Base-by-base conservation (phyloP, 2,113 vertebrate species). In the Xerus inauris region DNA sequence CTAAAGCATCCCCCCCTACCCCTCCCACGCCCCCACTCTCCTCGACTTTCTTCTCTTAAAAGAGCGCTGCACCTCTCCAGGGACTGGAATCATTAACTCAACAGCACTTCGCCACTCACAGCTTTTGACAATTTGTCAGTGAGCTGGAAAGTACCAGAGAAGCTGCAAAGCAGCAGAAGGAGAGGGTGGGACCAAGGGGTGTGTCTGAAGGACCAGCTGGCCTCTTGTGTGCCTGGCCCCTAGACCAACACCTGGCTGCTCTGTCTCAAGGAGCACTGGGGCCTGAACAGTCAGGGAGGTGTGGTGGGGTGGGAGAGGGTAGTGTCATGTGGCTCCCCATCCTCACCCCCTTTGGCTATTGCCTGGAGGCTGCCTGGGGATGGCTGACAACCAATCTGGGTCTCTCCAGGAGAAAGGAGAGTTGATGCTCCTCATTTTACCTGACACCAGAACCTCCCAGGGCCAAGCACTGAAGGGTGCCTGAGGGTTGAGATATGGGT, bases 41-140 rank as follows among this genome's bases (percentile, higher is more conserved):
- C 0, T 57, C 17, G 47, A 47, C 82, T 97, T 97, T 72, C 75
- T 82, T 95, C 93, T 97, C 76, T 96, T 77, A 95, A 96, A 97
- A 95, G 97, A 88, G 32, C 47, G 83, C 94, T 96, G 84, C 2
- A 86, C 96, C 95, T 95, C 97, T 92, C 96, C 26, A 71, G 97
- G 96, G 97, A 89, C 93, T 30, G 85, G 95, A 91, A 83, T 96
- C 97, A 65, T 89, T 97, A 96, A 69, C 95, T n/a, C 28, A 95
- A 67, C 94, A 97, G 98, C 95, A 75, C 97, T 98, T 79, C 67
- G 93, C 97, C 85, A 87, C 97, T 94, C 32, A 75, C 87, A 91
- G 95, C 92, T 97, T 96, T 96, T 97, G 91, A 42, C 97, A 47
- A 81, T 77, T 82, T 89, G 97, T 98, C 97, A 94, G 96, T 1